Evolutionary conservation across 1,140 invertebrate genomes (phyloP).

Genomic region (Drosophila pachea): DNA sequence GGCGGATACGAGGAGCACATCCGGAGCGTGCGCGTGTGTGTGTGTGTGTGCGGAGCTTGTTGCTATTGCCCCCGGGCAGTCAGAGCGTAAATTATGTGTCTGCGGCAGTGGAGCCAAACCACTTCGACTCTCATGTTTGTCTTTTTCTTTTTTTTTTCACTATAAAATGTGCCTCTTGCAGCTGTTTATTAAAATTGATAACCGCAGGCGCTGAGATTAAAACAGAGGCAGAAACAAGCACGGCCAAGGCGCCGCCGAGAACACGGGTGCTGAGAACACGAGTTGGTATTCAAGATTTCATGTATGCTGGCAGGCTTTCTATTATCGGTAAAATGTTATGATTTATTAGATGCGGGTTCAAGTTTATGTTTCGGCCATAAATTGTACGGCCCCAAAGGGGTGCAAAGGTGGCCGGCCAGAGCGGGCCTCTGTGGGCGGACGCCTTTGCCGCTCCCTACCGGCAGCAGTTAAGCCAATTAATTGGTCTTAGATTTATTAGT

Average conservation of each 20-base stretch:
- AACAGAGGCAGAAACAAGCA: constrained; percentile 6
- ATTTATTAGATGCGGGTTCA: constrained; percentile 74
- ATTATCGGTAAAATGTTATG: constrained; percentile 74
- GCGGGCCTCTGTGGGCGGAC: not conserved
- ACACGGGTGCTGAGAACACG: constrained; percentile 4
- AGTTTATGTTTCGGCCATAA: constrained; percentile 67
- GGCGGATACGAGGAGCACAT: constrained; percentile 11
- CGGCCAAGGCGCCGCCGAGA: constrained; percentile 18
- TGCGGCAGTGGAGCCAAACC: constrained; percentile 12
- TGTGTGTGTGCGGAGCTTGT: not conserved
- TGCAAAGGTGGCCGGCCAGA: constrained; percentile 16
- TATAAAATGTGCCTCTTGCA: constrained; percentile 8
- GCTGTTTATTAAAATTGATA: constrained; percentile 62
- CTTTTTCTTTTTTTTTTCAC: constrained; percentile 12
- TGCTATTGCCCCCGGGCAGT: too few species aligned
- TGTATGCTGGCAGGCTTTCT: constrained; percentile 56
- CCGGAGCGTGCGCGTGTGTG: constrained; percentile 4
- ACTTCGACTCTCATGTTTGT: too few species aligned
- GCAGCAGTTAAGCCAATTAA: constrained; percentile 75
- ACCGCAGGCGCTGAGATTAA: constrained; percentile 36
- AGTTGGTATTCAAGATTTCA: constrained; percentile 23
- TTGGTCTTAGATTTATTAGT: constrained; percentile 74
- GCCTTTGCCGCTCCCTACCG: constrained; percentile 39
- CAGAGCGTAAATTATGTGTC: constrained; percentile 50
- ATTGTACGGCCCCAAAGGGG: constrained; percentile 49